Conservation (phyloP, 2,888 invertebrate species). For the Lomographa bimaculata region DNA sequence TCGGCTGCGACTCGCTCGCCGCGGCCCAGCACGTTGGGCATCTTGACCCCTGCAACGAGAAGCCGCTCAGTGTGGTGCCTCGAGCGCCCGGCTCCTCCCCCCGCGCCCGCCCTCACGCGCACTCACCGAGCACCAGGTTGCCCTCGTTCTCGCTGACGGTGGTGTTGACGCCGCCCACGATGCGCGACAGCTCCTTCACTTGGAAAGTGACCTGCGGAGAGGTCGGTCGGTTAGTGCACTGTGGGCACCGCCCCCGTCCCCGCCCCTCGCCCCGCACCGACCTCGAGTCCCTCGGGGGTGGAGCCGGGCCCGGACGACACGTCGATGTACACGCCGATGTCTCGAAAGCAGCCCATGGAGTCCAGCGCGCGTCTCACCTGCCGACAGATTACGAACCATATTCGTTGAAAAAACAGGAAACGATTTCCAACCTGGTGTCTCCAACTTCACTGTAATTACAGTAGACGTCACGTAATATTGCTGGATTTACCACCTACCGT, state of each 20-base stretch:
- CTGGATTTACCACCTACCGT: too few relatives aligned
- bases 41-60: conserved; percentile 79
- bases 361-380: conserved; percentile 90
- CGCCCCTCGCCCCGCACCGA: too few relatives aligned
- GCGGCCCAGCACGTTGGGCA: conserved; percentile 94
- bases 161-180: conserved; percentile 93
- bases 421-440: too few relatives aligned
- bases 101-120: neutral
- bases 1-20: conserved; percentile 93
- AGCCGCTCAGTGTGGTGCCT: neutral
- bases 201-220: conserved; percentile 93
- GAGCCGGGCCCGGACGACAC: conserved; percentile 90
- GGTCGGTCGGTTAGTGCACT: too few relatives aligned
- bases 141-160: conserved; percentile 97
- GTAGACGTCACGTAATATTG: too few relatives aligned
- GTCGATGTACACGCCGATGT: conserved; percentile 93
- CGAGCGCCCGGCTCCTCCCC: neutral
- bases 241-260: too few relatives aligned
- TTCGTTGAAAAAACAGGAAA: too few relatives aligned
- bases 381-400: too few relatives aligned
- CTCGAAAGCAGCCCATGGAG: conserved; percentile 94
- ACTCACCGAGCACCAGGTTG: conserved; percentile 86
- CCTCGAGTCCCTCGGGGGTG: conserved; percentile 92
- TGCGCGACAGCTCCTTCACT: conserved; percentile 91
- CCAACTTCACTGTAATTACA: too few relatives aligned